Percentiles rank a stretch among this genome's conserved stretches.
Evolutionary conservation across 2,888 invertebrate species (phyloP).

Genomic region (Hofmannophila pseudospretella): DNA sequence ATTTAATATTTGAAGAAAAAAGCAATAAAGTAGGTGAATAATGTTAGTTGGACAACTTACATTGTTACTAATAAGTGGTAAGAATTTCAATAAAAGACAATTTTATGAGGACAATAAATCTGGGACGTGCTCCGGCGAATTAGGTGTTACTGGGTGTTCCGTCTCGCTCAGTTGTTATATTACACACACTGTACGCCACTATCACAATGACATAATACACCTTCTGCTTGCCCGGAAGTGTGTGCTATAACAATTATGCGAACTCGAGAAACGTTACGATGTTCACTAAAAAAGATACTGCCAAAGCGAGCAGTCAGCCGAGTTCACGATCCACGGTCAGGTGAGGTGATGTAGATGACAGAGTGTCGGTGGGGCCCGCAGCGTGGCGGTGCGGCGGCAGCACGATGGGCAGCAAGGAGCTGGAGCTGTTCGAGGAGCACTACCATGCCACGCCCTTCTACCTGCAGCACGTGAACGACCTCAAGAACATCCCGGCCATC

Average conservation of each 20-base stretch:
- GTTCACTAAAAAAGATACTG: too few relatives aligned
- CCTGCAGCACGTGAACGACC: slow-evolving; percentile 20
- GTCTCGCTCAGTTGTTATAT: too few relatives aligned
- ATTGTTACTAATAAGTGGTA: slow-evolving; percentile 14
- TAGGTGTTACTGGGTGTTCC: slow-evolving; percentile 7
- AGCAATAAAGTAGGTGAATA: slow-evolving; percentile 11
- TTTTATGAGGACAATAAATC: slow-evolving; percentile 4
- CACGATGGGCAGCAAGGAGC: too few relatives aligned
- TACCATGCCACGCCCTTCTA: slow-evolving; percentile 15
- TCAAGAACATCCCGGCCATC: slow-evolving; percentile 32
- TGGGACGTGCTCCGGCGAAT: slow-evolving; percentile 6
- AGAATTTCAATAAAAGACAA: slow-evolving; percentile 9
- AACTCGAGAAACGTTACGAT: too few relatives aligned
- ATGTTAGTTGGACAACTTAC: slow-evolving; percentile 15
- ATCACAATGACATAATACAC: too few relatives aligned
- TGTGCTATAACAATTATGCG: too few relatives aligned
- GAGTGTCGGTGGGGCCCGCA: slow-evolving; percentile 3
- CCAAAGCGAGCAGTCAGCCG: too few relatives aligned
- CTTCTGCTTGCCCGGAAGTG: too few relatives aligned
- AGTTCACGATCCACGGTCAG: too few relatives aligned
- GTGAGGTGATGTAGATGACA: too few relatives aligned
- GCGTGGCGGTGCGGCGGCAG: too few relatives aligned
- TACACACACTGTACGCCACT: too few relatives aligned
- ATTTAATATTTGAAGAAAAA: slow-evolving; percentile 11
- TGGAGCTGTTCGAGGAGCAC: slow-evolving; percentile 10